A percentile compares a stretch with the other conserved stretches of the same genome.
phyloP scores from a whole-genome alignment of 2,888 invertebrate genomes.

The Melanostoma mellinum region DNA sequence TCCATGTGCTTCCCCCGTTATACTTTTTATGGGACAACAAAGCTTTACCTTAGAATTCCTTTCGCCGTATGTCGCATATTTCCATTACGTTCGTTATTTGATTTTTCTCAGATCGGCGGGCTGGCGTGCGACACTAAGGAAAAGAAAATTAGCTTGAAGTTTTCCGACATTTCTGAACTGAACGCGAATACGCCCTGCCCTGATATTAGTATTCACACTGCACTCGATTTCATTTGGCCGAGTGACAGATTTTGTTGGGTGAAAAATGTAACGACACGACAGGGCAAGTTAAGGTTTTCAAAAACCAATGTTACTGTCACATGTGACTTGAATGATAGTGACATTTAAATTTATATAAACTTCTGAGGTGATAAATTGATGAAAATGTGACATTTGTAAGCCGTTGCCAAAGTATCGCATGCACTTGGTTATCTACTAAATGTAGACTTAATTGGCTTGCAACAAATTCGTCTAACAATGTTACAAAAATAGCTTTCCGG shows the following conservation, averaged over 20 bases:
- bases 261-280: constrained; percentile 18
- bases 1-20: constrained; percentile 49
- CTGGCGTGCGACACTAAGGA: constrained; percentile 14
- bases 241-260: constrained; percentile 56
- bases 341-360: constrained; percentile 11
- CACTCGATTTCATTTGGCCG: constrained; percentile 64
- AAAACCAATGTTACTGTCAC: constrained; percentile 42
- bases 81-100: no score
- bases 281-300: constrained; percentile 15
- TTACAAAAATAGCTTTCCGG: no score
- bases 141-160: constrained; percentile 32
- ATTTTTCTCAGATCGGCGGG: no score
- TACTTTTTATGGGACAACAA: not conserved
- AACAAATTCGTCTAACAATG: no score
- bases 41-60: no score
- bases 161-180: constrained; percentile 25
- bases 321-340: constrained; percentile 63
- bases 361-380: constrained; percentile 53
- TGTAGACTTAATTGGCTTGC: not conserved
- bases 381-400: constrained; percentile 24
- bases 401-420: constrained; percentile 24
- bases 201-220: constrained; percentile 65
- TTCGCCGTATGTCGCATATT: no score
- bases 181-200: constrained; percentile 61
- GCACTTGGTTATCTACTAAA: not conserved